Evolutionary conservation across 2,888 invertebrate species (phyloP).

Genomic region (Pelosia muscerda): DNA sequence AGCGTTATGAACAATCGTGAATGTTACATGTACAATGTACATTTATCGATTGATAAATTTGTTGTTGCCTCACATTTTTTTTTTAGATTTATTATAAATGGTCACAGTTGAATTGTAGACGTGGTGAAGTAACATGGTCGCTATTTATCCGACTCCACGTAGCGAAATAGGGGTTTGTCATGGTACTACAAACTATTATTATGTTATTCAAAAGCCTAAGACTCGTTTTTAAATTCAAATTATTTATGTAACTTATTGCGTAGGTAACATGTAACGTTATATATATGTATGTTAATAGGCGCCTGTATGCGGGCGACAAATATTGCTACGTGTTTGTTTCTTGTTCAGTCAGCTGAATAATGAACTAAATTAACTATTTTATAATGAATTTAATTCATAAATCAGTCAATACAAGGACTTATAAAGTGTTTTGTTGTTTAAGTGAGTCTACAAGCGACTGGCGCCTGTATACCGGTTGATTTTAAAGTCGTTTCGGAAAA

Average conservation of each 20-base stretch:
- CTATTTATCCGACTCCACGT: slow-evolving; percentile 44
- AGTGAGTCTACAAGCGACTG: slow-evolving; percentile 4
- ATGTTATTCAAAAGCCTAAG: slow-evolving; percentile 83
- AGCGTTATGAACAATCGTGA: slow-evolving; percentile 35
- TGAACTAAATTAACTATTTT: slow-evolving; percentile 1
- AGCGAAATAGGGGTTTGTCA: slow-evolving; percentile 52
- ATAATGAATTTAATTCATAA: slow-evolving; percentile 10
- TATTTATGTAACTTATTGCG: slow-evolving; percentile 86
- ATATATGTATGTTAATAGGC: slow-evolving; percentile 66
- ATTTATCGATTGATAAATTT: slow-evolving; percentile 38
- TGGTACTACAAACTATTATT: slow-evolving; percentile 58
- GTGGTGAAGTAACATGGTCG: slow-evolving; percentile 34
- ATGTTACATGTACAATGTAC: slow-evolving; percentile 21
- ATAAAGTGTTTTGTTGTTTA: slow-evolving; percentile 6
- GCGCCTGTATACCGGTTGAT: too few species aligned
- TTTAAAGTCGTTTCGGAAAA: too few species aligned
- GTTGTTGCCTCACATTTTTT: slow-evolving; percentile 36
- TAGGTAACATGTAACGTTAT: slow-evolving; percentile 79
- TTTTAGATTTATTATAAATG: slow-evolving; percentile 14
- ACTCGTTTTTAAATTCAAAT: slow-evolving; percentile 85
- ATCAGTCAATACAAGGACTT: background rate
- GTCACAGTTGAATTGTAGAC: slow-evolving; percentile 38
- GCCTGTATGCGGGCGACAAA: slow-evolving; percentile 63
- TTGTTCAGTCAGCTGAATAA: slow-evolving; percentile 28
- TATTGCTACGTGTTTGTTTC: slow-evolving; percentile 61